phyloP scores from a whole-genome alignment of 1,140 invertebrate genomes.

The Conus ventricosus region DNA sequence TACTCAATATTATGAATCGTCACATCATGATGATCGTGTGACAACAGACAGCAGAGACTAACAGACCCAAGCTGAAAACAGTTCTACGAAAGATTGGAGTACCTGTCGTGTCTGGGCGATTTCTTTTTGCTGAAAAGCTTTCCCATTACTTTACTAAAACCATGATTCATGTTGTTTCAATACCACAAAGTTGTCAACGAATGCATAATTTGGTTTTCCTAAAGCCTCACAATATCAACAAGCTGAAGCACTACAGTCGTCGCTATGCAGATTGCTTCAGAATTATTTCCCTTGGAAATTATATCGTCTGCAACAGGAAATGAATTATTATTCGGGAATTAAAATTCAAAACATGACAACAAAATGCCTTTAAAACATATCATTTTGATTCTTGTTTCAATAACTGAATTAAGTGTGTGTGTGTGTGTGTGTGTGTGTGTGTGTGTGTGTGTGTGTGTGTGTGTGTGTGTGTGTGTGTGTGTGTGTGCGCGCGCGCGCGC shows the following conservation, averaged over 20 bases:
- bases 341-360: too few relatives aligned
- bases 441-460: too few relatives aligned
- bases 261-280: constrained; percentile 16
- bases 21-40: neutral
- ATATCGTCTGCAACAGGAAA: neutral
- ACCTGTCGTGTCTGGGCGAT: constrained; percentile 32
- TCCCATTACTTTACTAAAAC: constrained; percentile 29
- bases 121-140: constrained; percentile 37
- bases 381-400: too few relatives aligned
- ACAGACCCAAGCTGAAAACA: neutral
- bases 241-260: neutral
- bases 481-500: too few relatives aligned
- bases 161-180: neutral
- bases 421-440: too few relatives aligned
- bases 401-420: too few relatives aligned
- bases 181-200: neutral
- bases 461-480: too few relatives aligned
- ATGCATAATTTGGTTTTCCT: neutral
- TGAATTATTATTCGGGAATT: too few relatives aligned
- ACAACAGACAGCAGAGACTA: too few relatives aligned
- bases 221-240: neutral
- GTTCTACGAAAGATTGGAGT: neutral
- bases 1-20: too few relatives aligned
- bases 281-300: neutral
- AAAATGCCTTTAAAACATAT: too few relatives aligned